Evolutionary conservation across 2,113 vertebrate species (phyloP).

Genomic region (Tupaia chinensis): DNA sequence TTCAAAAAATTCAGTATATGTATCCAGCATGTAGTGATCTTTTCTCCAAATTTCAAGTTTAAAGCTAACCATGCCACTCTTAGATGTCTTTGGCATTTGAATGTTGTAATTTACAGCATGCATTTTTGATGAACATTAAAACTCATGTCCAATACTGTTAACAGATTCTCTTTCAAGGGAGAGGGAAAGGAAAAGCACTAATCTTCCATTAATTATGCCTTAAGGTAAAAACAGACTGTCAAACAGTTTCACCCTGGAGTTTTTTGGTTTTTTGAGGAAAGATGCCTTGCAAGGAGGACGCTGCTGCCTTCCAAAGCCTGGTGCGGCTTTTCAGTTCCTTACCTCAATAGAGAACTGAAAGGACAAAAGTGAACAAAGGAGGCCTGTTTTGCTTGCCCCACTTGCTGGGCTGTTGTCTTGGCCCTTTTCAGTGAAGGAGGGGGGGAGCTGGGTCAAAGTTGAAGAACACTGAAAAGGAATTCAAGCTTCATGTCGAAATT

Average conservation of each 20-base stretch:
- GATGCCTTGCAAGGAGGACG: conserved; percentile 78
- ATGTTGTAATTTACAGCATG: conserved; percentile 47
- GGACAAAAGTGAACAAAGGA: conserved; percentile 93
- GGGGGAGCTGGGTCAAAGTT: conserved; percentile 92
- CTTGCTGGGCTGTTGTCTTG: conserved; percentile 95
- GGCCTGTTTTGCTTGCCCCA: conserved; percentile 95
- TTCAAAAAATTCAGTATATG: conserved; percentile 89
- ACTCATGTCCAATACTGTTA: not conserved
- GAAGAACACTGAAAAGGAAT: conserved; percentile 92
- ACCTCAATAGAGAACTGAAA: conserved; percentile 93
- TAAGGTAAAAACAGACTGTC: conserved; percentile 75
- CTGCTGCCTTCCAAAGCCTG: conserved; percentile 87
- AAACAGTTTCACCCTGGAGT: conserved; percentile 76
- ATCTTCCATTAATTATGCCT: conserved; percentile 71
- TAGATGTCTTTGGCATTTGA: conserved; percentile 52
- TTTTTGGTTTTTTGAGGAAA: conserved; percentile 81
- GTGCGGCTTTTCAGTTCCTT: conserved; percentile 89
- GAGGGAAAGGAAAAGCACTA: conserved; percentile 53
- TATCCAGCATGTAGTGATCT: conserved; percentile 75
- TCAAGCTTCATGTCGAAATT: conserved; percentile 89
- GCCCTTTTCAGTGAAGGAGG: conserved; percentile 92
- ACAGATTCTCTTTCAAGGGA: conserved; percentile 19
- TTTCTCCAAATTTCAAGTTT: conserved; percentile 82
- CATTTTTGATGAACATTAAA: not conserved
- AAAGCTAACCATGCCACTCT: conserved; percentile 64